Conservation (phyloP, 1,140 invertebrate genomes). For the Stegodyphus mimosarum region DNA sequence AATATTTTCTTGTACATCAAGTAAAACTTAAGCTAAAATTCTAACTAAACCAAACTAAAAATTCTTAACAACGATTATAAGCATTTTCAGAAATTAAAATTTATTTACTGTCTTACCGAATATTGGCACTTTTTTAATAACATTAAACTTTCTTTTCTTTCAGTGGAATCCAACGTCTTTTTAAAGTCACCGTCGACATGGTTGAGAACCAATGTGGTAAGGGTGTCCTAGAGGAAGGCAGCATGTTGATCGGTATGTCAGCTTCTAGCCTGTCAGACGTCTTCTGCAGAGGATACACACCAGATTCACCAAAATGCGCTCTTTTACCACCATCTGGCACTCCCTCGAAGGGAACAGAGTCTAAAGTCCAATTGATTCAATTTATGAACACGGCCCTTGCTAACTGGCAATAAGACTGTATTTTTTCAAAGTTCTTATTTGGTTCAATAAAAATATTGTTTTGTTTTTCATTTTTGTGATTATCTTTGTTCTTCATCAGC, state of each 20-base stretch:
- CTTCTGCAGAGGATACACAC: slow-evolving; percentile 50
- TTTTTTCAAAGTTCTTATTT: slow-evolving; percentile 17
- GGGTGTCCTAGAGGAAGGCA: slow-evolving; percentile 34
- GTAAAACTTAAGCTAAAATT: too few species aligned
- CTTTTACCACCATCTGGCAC: slow-evolving; percentile 37
- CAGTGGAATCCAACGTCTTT: slow-evolving; percentile 47
- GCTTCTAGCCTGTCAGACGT: slow-evolving; percentile 39
- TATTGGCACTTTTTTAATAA: background rate
- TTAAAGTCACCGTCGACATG: slow-evolving; percentile 19
- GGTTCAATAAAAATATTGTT: slow-evolving; percentile 51
- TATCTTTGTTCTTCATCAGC: background rate
- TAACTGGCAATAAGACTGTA: slow-evolving; percentile 33
- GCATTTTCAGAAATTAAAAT: too few species aligned
- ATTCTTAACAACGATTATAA: too few species aligned
- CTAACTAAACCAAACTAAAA: too few species aligned
- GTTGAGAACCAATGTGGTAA: slow-evolving; percentile 36
- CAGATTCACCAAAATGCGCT: slow-evolving; percentile 7
- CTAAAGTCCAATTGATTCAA: slow-evolving; percentile 46
- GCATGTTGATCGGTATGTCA: slow-evolving; percentile 38
- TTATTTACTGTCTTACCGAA: too few species aligned
- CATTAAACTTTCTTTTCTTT: background rate
- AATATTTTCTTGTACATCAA: too few species aligned
- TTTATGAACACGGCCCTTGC: slow-evolving; percentile 48
- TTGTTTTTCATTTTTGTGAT: slow-evolving; percentile 19
- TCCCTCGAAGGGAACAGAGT: slow-evolving; percentile 30